phyloP scores from a whole-genome alignment of 2,888 invertebrate genomes.

The Desoria tigrina region DNA sequence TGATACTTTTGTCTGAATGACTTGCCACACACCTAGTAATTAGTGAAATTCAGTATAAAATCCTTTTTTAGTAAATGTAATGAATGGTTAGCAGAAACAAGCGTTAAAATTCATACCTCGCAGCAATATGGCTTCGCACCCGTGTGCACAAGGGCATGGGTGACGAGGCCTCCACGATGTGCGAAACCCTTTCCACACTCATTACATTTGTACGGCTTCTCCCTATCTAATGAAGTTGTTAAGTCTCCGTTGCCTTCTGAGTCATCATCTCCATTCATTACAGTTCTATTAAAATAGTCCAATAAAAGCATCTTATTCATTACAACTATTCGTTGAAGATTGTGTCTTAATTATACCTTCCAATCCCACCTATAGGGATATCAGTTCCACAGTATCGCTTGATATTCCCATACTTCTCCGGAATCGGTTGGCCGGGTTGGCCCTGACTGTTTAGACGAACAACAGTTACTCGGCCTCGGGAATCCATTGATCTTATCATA shows the following conservation, averaged over 20 bases:
- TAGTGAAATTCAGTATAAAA: too few relatives aligned
- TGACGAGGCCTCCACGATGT: slow-evolving; percentile 48
- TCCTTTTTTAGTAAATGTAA: too few relatives aligned
- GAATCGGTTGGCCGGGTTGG: slow-evolving; percentile 40
- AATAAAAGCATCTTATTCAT: too few relatives aligned
- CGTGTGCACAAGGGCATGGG: slow-evolving; percentile 48
- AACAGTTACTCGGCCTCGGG: slow-evolving; percentile 46
- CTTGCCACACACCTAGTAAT: slow-evolving; percentile 40
- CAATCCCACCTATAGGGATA: slow-evolving; percentile 17
- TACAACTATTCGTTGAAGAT: neutral
- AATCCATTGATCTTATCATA: slow-evolving; percentile 48
- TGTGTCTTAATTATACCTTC: slow-evolving; percentile 16
- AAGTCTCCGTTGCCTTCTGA: neutral
- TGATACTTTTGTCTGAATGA: slow-evolving; percentile 51
- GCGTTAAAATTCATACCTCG: slow-evolving; percentile 25
- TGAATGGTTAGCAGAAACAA: too few relatives aligned
- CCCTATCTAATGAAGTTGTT: slow-evolving; percentile 15
- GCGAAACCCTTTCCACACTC: slow-evolving; percentile 49
- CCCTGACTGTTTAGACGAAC: slow-evolving; percentile 46
- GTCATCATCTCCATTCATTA: slow-evolving; percentile 35
- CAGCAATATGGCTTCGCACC: slow-evolving; percentile 49
- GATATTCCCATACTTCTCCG: slow-evolving; percentile 25
- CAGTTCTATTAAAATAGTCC: slow-evolving; percentile 30
- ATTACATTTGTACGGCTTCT: slow-evolving; percentile 47
- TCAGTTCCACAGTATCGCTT: neutral